A percentile compares a stretch with the other conserved stretches of the same genome.
Conservation (phyloP, 2,797 vertebrate species). For the Nannoperca australis region DNA sequence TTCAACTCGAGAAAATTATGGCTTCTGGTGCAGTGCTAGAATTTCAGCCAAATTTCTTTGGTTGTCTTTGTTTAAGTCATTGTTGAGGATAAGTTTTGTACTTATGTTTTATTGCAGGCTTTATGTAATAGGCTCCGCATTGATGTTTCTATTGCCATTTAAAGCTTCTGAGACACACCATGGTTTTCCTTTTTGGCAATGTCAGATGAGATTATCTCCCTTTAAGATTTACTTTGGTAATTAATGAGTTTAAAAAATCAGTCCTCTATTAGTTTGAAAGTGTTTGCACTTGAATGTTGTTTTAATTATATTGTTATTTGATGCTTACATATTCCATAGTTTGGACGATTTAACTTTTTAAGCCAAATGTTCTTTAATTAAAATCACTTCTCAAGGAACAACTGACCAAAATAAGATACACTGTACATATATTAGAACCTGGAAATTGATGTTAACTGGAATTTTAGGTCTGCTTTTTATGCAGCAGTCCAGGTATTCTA, state of each 20-base stretch:
- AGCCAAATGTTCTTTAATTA: not conserved
- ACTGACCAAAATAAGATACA: not conserved
- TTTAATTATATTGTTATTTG: not conserved
- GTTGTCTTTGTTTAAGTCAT: slow-evolving; percentile 33
- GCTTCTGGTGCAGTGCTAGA: slow-evolving; percentile 1
- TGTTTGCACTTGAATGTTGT: not conserved
- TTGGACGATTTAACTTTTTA: not conserved
- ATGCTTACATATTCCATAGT: not conserved
- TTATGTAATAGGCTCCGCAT: slow-evolving; percentile 22
- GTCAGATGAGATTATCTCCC: slow-evolving; percentile 15
- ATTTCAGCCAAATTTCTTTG: not conserved
- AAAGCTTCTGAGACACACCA: slow-evolving; percentile 11
- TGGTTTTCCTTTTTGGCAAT: slow-evolving; percentile 9
- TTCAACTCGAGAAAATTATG: slow-evolving; percentile 2
- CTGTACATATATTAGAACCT: not conserved
- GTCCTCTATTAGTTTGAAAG: not conserved
- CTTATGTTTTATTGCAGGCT: slow-evolving; percentile 15
- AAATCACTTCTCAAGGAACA: slow-evolving; percentile 1
- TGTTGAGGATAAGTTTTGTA: slow-evolving; percentile 10
- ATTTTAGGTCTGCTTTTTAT: slow-evolving; percentile 13
- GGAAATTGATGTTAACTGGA: slow-evolving; percentile 13
- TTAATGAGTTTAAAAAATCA: slow-evolving; percentile 16
- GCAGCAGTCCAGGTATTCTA: slow-evolving; percentile 8
- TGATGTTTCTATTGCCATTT: slow-evolving; percentile 22
- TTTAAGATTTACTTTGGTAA: slow-evolving; percentile 7